A percentile compares a stretch with the other conserved stretches of the same genome.
These are phyloP conservation scores for Rugalucina vietnamica DNA, from an alignment of 2,888 invertebrate genomes.

Conservation along the genomic window DNA sequence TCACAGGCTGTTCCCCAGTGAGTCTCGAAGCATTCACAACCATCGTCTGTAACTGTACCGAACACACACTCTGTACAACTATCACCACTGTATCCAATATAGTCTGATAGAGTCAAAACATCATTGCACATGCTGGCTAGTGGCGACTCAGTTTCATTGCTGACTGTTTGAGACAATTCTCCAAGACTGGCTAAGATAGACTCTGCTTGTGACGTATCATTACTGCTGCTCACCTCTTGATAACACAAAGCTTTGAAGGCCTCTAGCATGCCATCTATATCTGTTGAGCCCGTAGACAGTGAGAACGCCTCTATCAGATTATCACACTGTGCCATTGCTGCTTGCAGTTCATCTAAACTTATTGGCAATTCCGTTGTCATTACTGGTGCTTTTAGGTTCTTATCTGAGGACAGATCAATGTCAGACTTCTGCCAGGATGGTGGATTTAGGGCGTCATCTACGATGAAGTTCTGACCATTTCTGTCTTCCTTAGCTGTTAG, in stretches of 20 bases:
- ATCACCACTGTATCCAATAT: conserved; percentile 54
- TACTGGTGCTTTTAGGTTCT: conserved; percentile 29
- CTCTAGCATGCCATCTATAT: conserved; percentile 30
- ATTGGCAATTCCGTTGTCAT: conserved; percentile 37
- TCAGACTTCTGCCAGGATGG: conserved; percentile 70
- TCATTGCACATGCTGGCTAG: conserved; percentile 36
- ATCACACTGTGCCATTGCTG: conserved; percentile 46
- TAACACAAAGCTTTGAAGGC: conserved; percentile 57
- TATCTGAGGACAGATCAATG: conserved; percentile 54
- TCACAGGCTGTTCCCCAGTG: conserved; percentile 68
- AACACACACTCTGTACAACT: conserved; percentile 63
- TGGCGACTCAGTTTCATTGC: conserved; percentile 48
- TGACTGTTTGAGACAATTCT: conserved; percentile 39
- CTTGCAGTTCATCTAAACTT: conserved; percentile 24
- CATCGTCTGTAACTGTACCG: conserved; percentile 46
- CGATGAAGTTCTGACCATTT: conserved; percentile 60
- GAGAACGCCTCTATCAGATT: conserved; percentile 53
- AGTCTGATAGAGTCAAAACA: conserved; percentile 32
- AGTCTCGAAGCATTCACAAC: conserved; percentile 64
- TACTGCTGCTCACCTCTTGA: conserved; percentile 40
- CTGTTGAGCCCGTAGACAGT: conserved; percentile 28
- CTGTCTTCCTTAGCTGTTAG: conserved; percentile 56
- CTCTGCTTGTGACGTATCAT: conserved; percentile 52
- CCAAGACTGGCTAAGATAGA: conserved; percentile 47
- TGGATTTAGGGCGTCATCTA: conserved; percentile 48